Evolutionary conservation across 2,888 invertebrate species (phyloP).

Genomic region (Myopa tessellatipennis): DNA sequence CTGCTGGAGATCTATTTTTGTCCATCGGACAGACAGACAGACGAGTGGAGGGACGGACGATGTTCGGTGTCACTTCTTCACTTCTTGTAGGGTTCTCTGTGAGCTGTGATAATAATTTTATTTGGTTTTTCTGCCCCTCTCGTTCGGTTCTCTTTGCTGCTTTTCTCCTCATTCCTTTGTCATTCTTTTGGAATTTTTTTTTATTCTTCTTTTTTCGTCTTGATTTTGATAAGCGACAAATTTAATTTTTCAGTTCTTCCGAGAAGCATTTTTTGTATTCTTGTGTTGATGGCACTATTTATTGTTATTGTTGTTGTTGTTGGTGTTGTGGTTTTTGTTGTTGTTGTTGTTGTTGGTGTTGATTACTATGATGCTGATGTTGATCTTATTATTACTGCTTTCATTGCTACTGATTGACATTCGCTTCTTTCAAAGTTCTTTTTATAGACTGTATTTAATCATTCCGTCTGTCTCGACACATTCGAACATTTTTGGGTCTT

Average conservation of each 20-base stretch:
- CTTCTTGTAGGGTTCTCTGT: slow-evolving; percentile 14
- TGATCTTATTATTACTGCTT: too few relatives aligned
- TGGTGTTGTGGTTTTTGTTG: not conserved
- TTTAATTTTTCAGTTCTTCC: slow-evolving; percentile 12
- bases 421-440: too few relatives aligned
- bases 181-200: not conserved
- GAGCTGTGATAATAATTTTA: too few relatives aligned
- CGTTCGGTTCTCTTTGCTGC: too few relatives aligned
- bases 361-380: too few relatives aligned
- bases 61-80: slow-evolving; percentile 8
- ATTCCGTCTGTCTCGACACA: too few relatives aligned
- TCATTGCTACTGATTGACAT: too few relatives aligned
- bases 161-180: too few relatives aligned
- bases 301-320: not conserved
- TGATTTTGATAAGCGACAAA: slow-evolving; percentile 20
- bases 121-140: too few relatives aligned
- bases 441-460: too few relatives aligned
- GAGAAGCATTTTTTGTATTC: not conserved
- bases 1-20: slow-evolving; percentile 10
- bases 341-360: not conserved
- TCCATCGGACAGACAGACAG: not conserved
- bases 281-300: not conserved
- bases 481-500: too few relatives aligned
- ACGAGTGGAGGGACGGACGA: not conserved
- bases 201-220: not conserved